Percentiles rank a stretch among this genome's conserved stretches.
Evolutionary conservation across 1,140 invertebrate species (phyloP).

Genomic region (Hypothenemus hampei): DNA sequence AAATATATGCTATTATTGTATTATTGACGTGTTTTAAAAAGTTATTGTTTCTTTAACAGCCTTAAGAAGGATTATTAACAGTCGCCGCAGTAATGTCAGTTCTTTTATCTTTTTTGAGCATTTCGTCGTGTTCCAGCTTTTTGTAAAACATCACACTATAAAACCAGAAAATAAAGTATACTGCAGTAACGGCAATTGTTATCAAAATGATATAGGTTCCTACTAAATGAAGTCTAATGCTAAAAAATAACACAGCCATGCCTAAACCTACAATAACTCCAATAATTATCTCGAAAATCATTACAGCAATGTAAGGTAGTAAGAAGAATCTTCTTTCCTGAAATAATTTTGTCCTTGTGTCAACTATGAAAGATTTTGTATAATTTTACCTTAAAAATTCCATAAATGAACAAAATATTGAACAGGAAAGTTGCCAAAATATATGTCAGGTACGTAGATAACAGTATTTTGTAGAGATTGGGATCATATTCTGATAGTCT

Average conservation of each 20-base stretch:
- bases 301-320: constrained; percentile 4
- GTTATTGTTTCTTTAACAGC: no score
- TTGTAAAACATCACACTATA: no score
- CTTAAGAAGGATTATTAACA: no score
- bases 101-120: no score
- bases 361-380: neutral
- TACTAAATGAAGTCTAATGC: no score
- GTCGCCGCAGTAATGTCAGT: no score
- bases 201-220: no score
- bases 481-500: neutral
- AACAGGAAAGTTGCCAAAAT: neutral
- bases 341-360: neutral
- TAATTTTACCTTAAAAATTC: neutral
- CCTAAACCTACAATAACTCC: constrained; percentile 1
- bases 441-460: neutral
- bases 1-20: no score
- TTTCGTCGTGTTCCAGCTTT: no score
- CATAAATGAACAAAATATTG: constrained; percentile 3
- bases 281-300: constrained; percentile 1
- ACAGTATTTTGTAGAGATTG: constrained; percentile 1
- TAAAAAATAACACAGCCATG: constrained; percentile 1
- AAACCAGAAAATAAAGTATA: neutral
- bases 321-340: neutral
- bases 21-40: no score
- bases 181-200: neutral